Evolutionary conservation across 2,888 invertebrate genomes (phyloP).

Genomic region (Amiota mariae): DNA sequence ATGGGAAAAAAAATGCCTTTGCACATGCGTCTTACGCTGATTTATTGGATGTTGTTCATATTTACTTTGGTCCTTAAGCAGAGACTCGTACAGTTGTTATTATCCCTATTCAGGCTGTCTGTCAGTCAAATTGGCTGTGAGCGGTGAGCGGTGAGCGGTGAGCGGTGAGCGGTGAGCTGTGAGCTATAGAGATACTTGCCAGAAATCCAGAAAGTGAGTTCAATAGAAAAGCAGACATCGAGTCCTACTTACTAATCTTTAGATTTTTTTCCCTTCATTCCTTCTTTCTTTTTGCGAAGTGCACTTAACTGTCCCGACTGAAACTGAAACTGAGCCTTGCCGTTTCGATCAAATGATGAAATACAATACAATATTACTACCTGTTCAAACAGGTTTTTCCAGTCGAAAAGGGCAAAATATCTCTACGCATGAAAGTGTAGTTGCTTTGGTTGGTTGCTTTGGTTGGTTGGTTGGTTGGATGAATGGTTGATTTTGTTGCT

Average conservation of each 20-base stretch:
- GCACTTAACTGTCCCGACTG: not conserved
- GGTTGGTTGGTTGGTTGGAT: too few species aligned
- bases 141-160: too few species aligned
- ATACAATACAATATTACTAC: constrained; percentile 44
- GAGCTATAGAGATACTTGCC: too few species aligned
- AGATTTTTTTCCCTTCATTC: not conserved
- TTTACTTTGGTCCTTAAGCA: not conserved
- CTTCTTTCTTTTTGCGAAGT: not conserved
- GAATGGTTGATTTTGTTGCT: constrained; percentile 36
- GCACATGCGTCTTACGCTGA: not conserved
- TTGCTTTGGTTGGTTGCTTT: too few species aligned
- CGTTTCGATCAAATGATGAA: too few species aligned
- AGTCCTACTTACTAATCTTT: too few species aligned
- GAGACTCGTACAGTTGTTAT: constrained; percentile 53
- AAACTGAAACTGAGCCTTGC: not conserved
- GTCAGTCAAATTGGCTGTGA: too few species aligned
- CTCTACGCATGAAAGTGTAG: not conserved
- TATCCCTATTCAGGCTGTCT: not conserved
- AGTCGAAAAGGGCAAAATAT: constrained; percentile 44
- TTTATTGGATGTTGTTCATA: not conserved
- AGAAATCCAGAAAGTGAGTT: too few species aligned
- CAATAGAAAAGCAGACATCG: too few species aligned
- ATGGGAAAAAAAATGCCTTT: constrained; percentile 28
- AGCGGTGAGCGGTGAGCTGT: too few species aligned
- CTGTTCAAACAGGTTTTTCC: constrained; percentile 62